These are phyloP conservation scores for Prochilodus magdalenae DNA, from an alignment of 2,113 vertebrate genomes.

Conservation along the genomic window DNA sequence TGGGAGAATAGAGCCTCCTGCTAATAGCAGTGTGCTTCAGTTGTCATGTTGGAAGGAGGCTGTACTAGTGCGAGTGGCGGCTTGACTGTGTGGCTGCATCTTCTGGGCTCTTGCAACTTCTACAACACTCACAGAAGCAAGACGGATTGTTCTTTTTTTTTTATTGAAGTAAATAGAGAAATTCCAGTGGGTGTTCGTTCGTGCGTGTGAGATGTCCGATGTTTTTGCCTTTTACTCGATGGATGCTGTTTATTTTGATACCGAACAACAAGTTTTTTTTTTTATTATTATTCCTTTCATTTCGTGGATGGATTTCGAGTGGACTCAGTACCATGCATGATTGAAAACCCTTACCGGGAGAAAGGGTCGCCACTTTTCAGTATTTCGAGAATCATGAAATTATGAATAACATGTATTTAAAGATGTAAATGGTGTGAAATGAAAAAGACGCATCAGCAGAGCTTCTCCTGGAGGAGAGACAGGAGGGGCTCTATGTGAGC, in stretches of 20 bases:
- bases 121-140: background rate
- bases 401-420: slow-evolving; percentile 67
- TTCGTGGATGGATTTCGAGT: background rate
- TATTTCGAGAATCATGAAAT: slow-evolving; percentile 65
- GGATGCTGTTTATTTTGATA: slow-evolving; percentile 9
- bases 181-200: background rate
- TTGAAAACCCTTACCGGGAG: background rate
- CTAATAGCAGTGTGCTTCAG: background rate
- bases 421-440: slow-evolving; percentile 69
- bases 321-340: slow-evolving; percentile 4
- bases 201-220: background rate
- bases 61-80: too few relatives aligned
- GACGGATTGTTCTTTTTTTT: background rate
- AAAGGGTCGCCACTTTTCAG: slow-evolving; percentile 2
- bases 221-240: background rate
- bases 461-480: slow-evolving; percentile 83
- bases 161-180: background rate
- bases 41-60: background rate
- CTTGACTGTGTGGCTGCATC: background rate
- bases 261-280: background rate
- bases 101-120: background rate
- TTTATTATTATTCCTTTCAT: background rate
- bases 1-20: background rate
- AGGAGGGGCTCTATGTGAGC: slow-evolving; percentile 91
- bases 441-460: slow-evolving; percentile 72